Base-by-base conservation (phyloP, 2,888 invertebrate genomes). In the Coenonympha arcania region DNA sequence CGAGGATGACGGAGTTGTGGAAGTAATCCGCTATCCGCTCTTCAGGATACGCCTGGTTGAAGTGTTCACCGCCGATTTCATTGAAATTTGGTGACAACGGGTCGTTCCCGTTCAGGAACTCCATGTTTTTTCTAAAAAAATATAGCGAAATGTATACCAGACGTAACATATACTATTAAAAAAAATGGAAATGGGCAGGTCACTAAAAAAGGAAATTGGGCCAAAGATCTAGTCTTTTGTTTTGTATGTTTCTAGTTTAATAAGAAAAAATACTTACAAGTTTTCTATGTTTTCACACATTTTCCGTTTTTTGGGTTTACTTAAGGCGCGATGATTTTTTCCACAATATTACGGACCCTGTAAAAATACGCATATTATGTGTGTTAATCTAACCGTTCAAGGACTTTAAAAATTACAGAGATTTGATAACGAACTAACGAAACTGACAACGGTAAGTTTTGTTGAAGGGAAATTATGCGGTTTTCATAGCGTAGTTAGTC, bases 1-100 rank as follows among this genome's bases (percentile, higher is more conserved):
- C 78, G 30, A 89, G 65, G 46, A 90, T 71, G 1, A 87, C 77
- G 1, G 87, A 73, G 0, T 84, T 88, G 2, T 87, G 78, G 68
- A 87, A 90, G 68, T 88, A 90, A 58, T 78, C 79, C 0, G 77
- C 69, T n/a, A 85, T 73, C 20, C 79, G 67, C 40, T 80, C 80
- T 0, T 68, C 66, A 1, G 62, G 53, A 3, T 60, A 62, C n/a
- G 58, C 63, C 15, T 65, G 55, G 42, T 60, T 59, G 4, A 50
- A 41, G 26, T 15, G 40, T 4, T 42, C 52, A 11, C 8, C 52
- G 58, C 47, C 54, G 9, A 52, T 24, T 6, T 62, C 64, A 56
- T 81, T 80, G 26, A 74, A 57, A 55, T 81, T 77, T 0, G 76
- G 63, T 0, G 66, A 62, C 3, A 61, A 48, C 0, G 76, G 70